Evolutionary conservation across 2,888 invertebrate species (phyloP), one percentile per base, ranked within the genome.

Genomic region (Drosophila antonietae): DNA sequence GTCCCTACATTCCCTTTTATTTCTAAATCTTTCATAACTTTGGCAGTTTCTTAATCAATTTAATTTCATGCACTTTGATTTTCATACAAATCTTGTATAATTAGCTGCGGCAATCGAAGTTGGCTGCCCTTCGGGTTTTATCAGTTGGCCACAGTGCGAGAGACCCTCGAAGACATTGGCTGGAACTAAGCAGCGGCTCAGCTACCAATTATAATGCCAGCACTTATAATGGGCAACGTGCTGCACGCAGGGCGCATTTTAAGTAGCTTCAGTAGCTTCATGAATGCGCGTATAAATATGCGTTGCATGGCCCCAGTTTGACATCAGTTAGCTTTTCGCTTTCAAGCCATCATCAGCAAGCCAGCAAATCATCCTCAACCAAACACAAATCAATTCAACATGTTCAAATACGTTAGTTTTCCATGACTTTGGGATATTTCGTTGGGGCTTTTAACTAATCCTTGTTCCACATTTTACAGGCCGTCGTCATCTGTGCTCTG

Each of bases 121-220:
- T 83, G 85, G 82, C 76, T 88, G 83, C 86, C 83, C 83, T 88
- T 83, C 88, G 83, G 83, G 83, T 80, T 83, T 83, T 75, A 33
- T 67, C 57, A 49, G 60, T 37, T 57, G 56, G 23, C 23, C 46
- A 23, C 23, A 15, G 46, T 1, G 20, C 23, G 39, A 8, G 39
- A 51, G 47, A 57, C 78, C 81, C 77, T 73, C 73, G 67, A 78
- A 80, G 81, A 80, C 78, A 58, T 73, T 37, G 33, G 58, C 64
- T 73, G 81, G 75, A 61, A 43, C 61, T 43, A 57, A 33, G 53
- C 62, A 75, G 59, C 65, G 64, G 66, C 75, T 37, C 53, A 58
- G 51, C 51, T 52, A 47, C 46, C 78, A 77, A 78, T 77, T 76
- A 78, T 78, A 78, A 82, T 78, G 80, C 63, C 68, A 55, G 56